These are phyloP conservation scores for Columbina picui DNA, from an alignment of 2,113 vertebrate genomes.

Conservation along the genomic window DNA sequence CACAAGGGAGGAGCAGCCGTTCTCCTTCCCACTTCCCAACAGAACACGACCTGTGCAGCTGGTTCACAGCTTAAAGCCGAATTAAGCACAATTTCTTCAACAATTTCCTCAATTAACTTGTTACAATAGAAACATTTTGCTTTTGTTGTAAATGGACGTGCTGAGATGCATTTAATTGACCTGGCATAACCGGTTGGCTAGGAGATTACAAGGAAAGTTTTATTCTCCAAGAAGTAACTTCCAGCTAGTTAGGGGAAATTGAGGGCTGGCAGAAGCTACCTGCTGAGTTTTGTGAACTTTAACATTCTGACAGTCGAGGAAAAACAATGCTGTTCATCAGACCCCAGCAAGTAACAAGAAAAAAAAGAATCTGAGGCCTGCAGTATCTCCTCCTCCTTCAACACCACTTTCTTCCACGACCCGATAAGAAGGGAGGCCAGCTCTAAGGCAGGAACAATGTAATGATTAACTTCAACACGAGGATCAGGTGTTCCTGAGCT, in stretches of 20 bases:
- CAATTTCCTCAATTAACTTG: neutral
- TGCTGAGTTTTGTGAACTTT: constrained; percentile 9
- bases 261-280: neutral
- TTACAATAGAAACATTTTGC: neutral
- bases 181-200: neutral
- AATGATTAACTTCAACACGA: constrained; percentile 35
- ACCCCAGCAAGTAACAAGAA: constrained; percentile 1
- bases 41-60: neutral
- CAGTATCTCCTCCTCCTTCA: neutral
- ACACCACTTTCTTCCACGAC: neutral
- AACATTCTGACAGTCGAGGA: neutral
- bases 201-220: neutral
- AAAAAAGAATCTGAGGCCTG: neutral
- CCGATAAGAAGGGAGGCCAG: neutral
- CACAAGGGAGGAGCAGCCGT: neutral
- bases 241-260: neutral
- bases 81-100: neutral
- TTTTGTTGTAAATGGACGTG: neutral
- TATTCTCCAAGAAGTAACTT: neutral
- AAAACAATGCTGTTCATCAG: constrained; percentile 31
- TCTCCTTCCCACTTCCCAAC: neutral
- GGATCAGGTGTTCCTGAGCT: constrained; percentile 49
- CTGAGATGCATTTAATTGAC: neutral
- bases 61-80: neutral
- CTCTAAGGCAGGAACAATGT: neutral